Evolutionary conservation across 2,888 invertebrate species (phyloP).

Genomic region (Noctua janthe): DNA sequence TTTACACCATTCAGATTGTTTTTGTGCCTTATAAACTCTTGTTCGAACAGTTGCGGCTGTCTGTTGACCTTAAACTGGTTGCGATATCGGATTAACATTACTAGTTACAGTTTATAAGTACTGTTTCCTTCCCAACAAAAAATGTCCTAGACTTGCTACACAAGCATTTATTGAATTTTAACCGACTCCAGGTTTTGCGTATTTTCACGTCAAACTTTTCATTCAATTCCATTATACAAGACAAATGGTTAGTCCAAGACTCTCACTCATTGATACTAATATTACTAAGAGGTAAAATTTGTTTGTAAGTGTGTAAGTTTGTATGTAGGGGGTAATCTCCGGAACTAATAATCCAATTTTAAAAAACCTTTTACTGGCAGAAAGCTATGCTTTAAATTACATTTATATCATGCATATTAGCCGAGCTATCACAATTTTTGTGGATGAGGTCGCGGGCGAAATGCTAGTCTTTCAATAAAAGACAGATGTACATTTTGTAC

Average conservation of each 20-base stretch:
- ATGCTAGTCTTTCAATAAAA: not conserved
- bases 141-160: not conserved
- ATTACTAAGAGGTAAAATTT: too few relatives aligned
- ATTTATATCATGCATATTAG: too few relatives aligned
- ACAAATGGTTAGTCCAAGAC: not conserved
- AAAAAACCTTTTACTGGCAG: too few relatives aligned
- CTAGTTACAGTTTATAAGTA: too few relatives aligned
- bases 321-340: too few relatives aligned
- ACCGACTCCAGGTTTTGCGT: not conserved
- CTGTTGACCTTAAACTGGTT: conserved; percentile 1
- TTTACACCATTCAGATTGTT: not conserved
- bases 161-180: not conserved
- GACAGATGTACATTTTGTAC: not conserved
- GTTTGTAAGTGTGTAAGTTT: too few relatives aligned
- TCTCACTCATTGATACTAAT: too few relatives aligned
- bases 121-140: not conserved
- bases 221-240: not conserved
- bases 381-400: too few relatives aligned
- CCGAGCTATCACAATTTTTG: too few relatives aligned
- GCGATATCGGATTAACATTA: too few relatives aligned
- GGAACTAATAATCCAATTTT: conserved; percentile 60
- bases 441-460: too few relatives aligned
- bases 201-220: not conserved
- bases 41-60: not conserved
- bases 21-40: not conserved